Percentiles rank a stretch among this genome's conserved stretches.
These are phyloP conservation scores for Lasioglossum marginatum DNA, from an alignment of 2,888 invertebrate species.

Conservation along the genomic window DNA sequence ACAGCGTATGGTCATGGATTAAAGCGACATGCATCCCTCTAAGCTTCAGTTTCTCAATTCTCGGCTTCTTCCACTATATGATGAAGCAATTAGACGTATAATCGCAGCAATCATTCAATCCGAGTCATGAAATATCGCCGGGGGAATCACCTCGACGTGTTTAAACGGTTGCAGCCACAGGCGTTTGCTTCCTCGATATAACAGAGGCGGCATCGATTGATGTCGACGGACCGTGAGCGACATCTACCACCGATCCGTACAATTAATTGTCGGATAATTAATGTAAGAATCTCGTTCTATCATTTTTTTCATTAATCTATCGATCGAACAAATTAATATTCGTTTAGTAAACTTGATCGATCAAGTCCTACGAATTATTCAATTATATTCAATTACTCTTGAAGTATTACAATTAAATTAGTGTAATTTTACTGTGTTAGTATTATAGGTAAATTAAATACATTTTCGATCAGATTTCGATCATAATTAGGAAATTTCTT, in stretches of 20 bases:
- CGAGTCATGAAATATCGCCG: neutral
- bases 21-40: constrained; percentile 92
- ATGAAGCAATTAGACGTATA: constrained; percentile 89
- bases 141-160: neutral
- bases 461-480: neutral
- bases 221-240: constrained; percentile 17
- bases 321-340: neutral
- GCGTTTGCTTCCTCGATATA: neutral
- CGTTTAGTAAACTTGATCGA: too few species aligned
- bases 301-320: neutral
- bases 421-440: neutral
- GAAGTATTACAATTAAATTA: neutral
- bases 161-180: constrained; percentile 16
- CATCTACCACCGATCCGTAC: constrained; percentile 29
- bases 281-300: neutral
- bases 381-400: neutral
- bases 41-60: constrained; percentile 91
- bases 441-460: neutral
- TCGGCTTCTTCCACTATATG: constrained; percentile 92
- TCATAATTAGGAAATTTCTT: neutral
- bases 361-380: neutral
- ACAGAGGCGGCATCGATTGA: neutral
- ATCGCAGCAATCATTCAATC: neutral
- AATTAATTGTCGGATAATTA: constrained; percentile 6
- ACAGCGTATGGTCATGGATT: constrained; percentile 91